Conservation (phyloP, 2,113 vertebrate genomes). For the Asarcornis scutulata region DNA sequence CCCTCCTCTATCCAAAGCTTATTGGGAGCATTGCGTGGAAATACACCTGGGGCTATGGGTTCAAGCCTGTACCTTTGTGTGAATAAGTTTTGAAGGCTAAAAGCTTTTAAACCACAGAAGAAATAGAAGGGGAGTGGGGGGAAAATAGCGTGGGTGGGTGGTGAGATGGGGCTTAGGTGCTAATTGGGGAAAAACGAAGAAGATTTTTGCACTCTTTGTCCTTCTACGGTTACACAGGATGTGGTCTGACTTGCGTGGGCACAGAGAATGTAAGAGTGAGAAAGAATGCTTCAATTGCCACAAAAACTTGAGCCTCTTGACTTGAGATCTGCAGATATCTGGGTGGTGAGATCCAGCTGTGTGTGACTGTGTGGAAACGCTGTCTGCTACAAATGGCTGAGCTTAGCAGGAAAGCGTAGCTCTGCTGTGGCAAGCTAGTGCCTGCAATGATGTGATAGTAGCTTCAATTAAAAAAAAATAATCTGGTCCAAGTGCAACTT, state of each 20-base stretch:
- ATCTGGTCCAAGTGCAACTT: no score
- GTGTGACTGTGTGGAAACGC: background rate
- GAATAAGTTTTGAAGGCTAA: background rate
- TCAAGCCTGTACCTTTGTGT: background rate
- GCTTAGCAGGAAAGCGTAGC: background rate
- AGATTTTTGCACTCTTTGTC: background rate
- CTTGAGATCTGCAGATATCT: background rate
- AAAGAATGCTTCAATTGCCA: background rate
- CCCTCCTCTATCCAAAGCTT: background rate
- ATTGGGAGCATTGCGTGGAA: background rate
- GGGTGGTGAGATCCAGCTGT: background rate
- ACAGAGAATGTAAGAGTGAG: background rate
- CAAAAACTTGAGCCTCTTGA: background rate
- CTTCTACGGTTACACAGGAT: background rate
- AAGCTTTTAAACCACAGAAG: background rate
- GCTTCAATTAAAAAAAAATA: background rate
- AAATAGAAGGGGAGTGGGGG: background rate
- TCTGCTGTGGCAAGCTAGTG: background rate
- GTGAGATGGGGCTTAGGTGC: no score
- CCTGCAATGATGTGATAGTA: fast-evolving
- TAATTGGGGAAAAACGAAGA: background rate
- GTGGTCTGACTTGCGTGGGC: background rate
- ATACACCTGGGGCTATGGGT: background rate
- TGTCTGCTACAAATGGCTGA: background rate
- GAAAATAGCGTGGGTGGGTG: background rate